Evolutionary conservation across 2,797 vertebrate species (phyloP).

Genomic region (Gila robusta): DNA sequence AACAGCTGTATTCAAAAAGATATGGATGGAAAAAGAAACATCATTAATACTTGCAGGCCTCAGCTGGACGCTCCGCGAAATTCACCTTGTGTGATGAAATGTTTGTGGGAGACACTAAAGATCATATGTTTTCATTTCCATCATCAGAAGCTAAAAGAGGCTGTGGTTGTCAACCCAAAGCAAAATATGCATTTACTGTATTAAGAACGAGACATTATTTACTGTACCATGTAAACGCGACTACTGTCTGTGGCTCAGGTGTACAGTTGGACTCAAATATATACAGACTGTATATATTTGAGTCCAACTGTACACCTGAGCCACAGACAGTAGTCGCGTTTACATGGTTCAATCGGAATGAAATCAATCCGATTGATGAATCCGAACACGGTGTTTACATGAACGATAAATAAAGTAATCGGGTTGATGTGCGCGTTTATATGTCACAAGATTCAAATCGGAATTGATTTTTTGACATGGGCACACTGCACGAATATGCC

Average conservation of each 20-base stretch:
- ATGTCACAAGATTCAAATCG: too few species aligned
- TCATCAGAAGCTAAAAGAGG: neutral
- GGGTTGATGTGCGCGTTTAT: too few species aligned
- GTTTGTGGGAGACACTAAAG: neutral
- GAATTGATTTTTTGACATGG: too few species aligned
- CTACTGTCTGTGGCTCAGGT: too few species aligned
- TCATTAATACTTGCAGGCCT: neutral
- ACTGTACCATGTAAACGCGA: too few species aligned
- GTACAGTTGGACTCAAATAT: too few species aligned
- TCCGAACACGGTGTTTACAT: too few species aligned
- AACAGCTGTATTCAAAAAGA: conserved; percentile 7
- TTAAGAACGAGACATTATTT: neutral
- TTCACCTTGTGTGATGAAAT: neutral
- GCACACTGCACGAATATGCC: too few species aligned
- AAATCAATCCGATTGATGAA: too few species aligned
- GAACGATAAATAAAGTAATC: too few species aligned
- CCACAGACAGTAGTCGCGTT: too few species aligned
- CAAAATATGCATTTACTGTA: neutral
- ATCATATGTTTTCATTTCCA: neutral
- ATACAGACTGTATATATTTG: neutral
- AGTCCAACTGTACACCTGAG: conserved; percentile 9
- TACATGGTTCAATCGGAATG: too few species aligned
- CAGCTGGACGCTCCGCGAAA: neutral
- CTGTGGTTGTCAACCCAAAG: neutral
- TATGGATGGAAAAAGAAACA: neutral